Evolutionary conservation across 2,113 vertebrate genomes (phyloP).

Genomic region (Ptychochromis oligacanthus): DNA sequence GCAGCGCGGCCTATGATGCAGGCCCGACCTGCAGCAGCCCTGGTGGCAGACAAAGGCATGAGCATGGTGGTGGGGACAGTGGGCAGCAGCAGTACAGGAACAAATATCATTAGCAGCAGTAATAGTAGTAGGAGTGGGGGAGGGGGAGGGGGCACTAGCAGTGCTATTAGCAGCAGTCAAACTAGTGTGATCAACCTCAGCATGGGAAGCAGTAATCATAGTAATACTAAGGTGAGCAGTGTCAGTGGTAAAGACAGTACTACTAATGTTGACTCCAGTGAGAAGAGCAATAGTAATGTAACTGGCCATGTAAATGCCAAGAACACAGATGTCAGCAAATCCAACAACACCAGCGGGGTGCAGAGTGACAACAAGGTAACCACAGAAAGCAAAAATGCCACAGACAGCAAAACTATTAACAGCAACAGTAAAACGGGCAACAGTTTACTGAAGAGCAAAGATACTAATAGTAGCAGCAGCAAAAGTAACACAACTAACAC

Average conservation of each 20-base stretch:
- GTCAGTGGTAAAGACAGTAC: constrained; percentile 47
- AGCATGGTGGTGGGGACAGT: constrained; percentile 79
- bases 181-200: constrained; percentile 76
- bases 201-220: constrained; percentile 57
- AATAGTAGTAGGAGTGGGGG: constrained; percentile 57
- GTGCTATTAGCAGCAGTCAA: constrained; percentile 48
- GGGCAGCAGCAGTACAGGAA: constrained; percentile 77
- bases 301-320: constrained; percentile 19
- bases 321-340: constrained; percentile 33
- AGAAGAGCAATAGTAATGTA: constrained; percentile 46
- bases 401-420: constrained; percentile 17
- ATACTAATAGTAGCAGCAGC: constrained; percentile 13
- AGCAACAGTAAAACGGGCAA: background rate
- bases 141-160: constrained; percentile 60
- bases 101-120: constrained; percentile 65
- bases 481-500: constrained; percentile 23
- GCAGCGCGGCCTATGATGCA: constrained; percentile 84
- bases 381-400: constrained; percentile 65
- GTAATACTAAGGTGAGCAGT: constrained; percentile 52
- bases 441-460: constrained; percentile 27
- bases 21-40: constrained; percentile 78
- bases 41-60: constrained; percentile 80
- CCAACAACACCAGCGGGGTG: constrained; percentile 14
- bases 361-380: constrained; percentile 36
- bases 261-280: constrained; percentile 20